phyloP scores from a whole-genome alignment of 2,797 vertebrate genomes.

The Crocidura indochinensis region DNA sequence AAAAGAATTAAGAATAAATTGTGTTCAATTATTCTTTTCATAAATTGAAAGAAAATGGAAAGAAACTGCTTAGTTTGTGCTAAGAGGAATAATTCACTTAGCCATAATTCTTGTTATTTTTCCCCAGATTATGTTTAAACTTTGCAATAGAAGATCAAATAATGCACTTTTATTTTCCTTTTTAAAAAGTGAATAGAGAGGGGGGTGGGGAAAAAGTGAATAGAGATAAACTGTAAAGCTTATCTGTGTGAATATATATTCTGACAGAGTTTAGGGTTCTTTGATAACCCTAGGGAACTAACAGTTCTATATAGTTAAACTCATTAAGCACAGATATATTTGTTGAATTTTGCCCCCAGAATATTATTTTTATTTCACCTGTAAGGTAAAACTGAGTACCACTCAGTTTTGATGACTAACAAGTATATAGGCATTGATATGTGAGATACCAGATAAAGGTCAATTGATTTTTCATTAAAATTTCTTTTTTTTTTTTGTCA shows the following conservation, averaged over 20 bases:
- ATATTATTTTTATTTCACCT: conserved; percentile 60
- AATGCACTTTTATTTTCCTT: neutral
- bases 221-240: conserved; percentile 40
- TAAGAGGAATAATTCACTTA: conserved; percentile 48
- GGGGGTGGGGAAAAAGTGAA: neutral
- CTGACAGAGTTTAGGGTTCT: conserved; percentile 4
- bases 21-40: conserved; percentile 31
- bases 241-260: conserved; percentile 1
- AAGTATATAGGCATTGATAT: conserved; percentile 25
- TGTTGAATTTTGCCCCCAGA: neutral
- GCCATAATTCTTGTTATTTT: conserved; percentile 1
- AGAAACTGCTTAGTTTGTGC: conserved; percentile 20
- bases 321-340: neutral
- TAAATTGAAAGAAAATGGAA: conserved; percentile 25
- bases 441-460: conserved; percentile 21
- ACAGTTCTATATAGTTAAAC: conserved; percentile 51
- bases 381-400: conserved; percentile 54
- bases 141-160: neutral
- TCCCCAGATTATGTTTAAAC: conserved; percentile 6
- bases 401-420: conserved; percentile 67
- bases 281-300: conserved; percentile 24
- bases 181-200: neutral
- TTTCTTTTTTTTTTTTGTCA: neutral
- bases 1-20: conserved; percentile 50
- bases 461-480: neutral